phyloP scores from a whole-genome alignment of 2,888 invertebrate genomes.

The Chelonus formosanus region DNA sequence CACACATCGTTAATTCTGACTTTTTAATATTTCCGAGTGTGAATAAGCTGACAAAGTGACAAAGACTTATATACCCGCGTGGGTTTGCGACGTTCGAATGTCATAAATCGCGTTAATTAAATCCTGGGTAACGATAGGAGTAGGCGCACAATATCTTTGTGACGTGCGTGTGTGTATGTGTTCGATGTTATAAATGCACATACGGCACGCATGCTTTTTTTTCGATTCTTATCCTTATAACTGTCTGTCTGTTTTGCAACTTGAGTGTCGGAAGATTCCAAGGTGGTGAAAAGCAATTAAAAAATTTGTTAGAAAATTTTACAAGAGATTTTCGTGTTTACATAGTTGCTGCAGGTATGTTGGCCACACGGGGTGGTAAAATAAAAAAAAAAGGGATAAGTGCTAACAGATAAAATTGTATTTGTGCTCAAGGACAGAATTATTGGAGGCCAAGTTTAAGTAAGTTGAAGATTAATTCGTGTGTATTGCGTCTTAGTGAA shows the following conservation, averaged over 20 bases:
- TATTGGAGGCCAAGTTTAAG: no score
- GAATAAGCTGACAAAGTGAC: conserved; percentile 27
- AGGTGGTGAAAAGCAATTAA: no score
- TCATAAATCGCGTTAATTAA: conserved; percentile 57
- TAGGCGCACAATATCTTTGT: conserved; percentile 21
- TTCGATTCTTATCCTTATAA: conserved; percentile 55
- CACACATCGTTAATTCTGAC: conserved; percentile 39
- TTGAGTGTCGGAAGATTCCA: background rate
- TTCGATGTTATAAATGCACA: conserved; percentile 54
- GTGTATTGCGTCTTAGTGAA: no score
- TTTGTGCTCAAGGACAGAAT: no score
- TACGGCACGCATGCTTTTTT: conserved; percentile 55
- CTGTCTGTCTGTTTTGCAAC: conserved; percentile 26
- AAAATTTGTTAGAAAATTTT: no score
- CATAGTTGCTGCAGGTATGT: no score
- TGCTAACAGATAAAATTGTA: no score
- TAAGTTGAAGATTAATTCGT: no score
- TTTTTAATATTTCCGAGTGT: conserved; percentile 7
- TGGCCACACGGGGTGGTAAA: no score
- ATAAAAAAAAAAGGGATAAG: no score
- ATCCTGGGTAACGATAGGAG: conserved; percentile 40
- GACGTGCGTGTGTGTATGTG: conserved; percentile 10
- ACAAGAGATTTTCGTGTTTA: no score
- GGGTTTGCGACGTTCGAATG: conserved; percentile 39
- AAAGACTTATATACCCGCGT: conserved; percentile 36